Base-by-base conservation (phyloP, 1,140 invertebrate genomes). In the Cotesia chilonis region DNA sequence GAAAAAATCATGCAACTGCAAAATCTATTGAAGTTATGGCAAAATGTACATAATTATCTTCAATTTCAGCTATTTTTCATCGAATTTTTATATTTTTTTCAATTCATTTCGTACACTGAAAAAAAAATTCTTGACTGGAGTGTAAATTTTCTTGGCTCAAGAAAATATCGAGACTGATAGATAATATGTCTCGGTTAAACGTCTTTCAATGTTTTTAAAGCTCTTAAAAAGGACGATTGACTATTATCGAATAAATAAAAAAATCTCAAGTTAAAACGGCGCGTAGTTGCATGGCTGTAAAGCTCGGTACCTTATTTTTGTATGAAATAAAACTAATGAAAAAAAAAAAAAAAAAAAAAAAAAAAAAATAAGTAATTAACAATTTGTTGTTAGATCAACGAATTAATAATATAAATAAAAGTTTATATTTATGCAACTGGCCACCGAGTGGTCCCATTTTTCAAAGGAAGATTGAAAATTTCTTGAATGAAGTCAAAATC, bases 271-370 rank as follows among this genome's bases (percentile, higher is more conserved):
- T 74, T 66, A 74, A 70, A 79, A 76, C 78, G 81, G 80, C 83
- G 82, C 80, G 80, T 85, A 85, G 83, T 85, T 82, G 83, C 76
- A 85, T 86, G 85, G 85, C 85, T 87, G 85, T 87, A 76, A 83
- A 84, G 85, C 81, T 86, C 79, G 81, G 83, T 84, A 85, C 82
- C 78, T 87, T 87, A 87, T 87, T 87, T 87, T 87, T 87, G 79
- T 85, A 87, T 87, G 81, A 81, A 81, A 81, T 82, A 55, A 64
- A 28, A 28, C 28, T 63, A 52, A 75, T 38, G 36, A 0, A 14
- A 14, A 14, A 14, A 14, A 65, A 72, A 65, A 70, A 14, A 14
- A 14, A 14, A 14, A 65, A 72, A 65, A 70, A 59, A 61, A 55
- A 14, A 73, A 52, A 35, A 67, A 69, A 51, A 20, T 64, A 38